Evolutionary conservation across 2,888 invertebrate genomes (phyloP).

Genomic region (Thereva unica): DNA sequence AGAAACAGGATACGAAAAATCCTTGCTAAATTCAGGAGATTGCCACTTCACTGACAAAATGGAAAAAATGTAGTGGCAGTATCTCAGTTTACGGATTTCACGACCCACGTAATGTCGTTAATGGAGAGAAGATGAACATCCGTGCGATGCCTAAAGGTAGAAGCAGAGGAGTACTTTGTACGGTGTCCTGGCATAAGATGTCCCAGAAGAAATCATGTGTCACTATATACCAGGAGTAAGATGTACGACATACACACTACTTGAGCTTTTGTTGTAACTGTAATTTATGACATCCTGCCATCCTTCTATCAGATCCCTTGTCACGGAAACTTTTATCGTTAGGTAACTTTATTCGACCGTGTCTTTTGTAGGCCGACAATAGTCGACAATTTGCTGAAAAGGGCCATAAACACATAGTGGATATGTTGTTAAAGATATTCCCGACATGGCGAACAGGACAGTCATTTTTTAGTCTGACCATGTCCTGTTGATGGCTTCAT

Average conservation of each 20-base stretch:
- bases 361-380: slow-evolving; percentile 24
- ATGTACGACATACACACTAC: slow-evolving; percentile 8
- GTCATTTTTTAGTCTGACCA: too few relatives aligned
- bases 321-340: slow-evolving; percentile 41
- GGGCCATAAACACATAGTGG: slow-evolving; percentile 29
- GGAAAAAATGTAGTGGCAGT: slow-evolving; percentile 11
- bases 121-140: slow-evolving; percentile 1
- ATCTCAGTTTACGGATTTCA: background rate
- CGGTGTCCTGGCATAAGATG: background rate
- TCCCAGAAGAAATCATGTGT: background rate
- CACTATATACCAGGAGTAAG: background rate
- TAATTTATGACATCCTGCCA: slow-evolving; percentile 23
- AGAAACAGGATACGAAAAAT: background rate
- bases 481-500: background rate
- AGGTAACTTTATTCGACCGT: slow-evolving; percentile 37
- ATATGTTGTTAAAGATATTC: slow-evolving; percentile 13
- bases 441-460: background rate
- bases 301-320: slow-evolving; percentile 33
- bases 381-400: slow-evolving; percentile 37
- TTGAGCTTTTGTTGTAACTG: background rate
- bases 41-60: slow-evolving; percentile 6
- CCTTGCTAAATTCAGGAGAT: slow-evolving; percentile 10
- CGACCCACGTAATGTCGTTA: background rate
- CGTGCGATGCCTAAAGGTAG: background rate
- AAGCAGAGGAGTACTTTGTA: background rate